Base-by-base conservation (phyloP, 2,797 vertebrate species). In the Chiroxiphia lanceolata region DNA sequence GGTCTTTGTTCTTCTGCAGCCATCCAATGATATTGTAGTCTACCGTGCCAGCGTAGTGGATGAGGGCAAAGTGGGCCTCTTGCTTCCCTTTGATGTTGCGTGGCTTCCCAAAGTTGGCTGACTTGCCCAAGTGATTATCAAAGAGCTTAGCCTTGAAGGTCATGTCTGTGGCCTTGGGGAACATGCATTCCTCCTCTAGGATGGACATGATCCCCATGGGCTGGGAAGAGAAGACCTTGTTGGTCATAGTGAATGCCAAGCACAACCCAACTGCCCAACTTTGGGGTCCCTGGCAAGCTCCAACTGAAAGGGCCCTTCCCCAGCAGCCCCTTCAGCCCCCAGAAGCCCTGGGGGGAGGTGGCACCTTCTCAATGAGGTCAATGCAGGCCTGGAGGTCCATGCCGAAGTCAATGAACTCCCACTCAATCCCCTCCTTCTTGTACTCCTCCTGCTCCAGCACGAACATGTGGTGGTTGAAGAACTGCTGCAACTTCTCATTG, bases 381-480 rank as follows among this genome's bases (percentile, higher is more conserved):
- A 93, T 93, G 75, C 91, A 99, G 76, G 99, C 98, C 87, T 99
- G 99, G 69, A 99, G 97, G 96, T 99, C 99, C 99, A 99, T 99
- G 71, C 99, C 99, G 2, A 99, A 99, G 98, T 99, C 99, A 2
- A 99, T 99, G 96, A 99, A 99, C 94, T 98, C 98, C 99, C 99
- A 99, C 34, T 99, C 99, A 1, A 99, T 99, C 6, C 99, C 99
- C 86, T 99, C 99, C 84, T 99, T 99, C 95, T 99, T 99, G 97
- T 99, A 99, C 86, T 99, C 99, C 42, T 99, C 99, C 89, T 99
- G 99, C 93, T 99, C 99, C 96, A 99, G 97, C 77, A 99, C 99
- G 16, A 99, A 99, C 99, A 99, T 99, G 98, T 99, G 99, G 83
- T 99, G 99, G 94, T 99, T 99, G 98, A 99, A 99, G 97, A 99